phyloP scores from a whole-genome alignment of 1,140 invertebrate species.

The Helicoverpa zea region DNA sequence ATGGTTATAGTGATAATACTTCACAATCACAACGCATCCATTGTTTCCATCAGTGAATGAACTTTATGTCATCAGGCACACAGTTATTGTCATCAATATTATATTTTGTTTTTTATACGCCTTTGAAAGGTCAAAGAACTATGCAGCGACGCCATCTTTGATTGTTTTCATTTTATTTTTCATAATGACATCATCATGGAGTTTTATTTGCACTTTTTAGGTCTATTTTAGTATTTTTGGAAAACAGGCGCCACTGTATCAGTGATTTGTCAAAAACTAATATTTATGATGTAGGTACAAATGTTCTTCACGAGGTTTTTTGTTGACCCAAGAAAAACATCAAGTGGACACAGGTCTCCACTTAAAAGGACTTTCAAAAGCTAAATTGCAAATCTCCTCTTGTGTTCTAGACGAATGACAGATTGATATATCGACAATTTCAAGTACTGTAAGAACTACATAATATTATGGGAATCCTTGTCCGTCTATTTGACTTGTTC shows the following conservation, averaged over 20 bases:
- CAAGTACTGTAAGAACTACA: neutral
- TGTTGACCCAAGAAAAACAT: neutral
- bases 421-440: conserved; percentile 18
- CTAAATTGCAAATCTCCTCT: neutral
- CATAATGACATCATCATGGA: neutral
- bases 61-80: conserved; percentile 55
- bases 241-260: neutral
- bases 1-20: conserved; percentile 66
- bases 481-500: neutral
- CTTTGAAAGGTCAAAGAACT: conserved; percentile 1
- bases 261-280: conserved; percentile 9
- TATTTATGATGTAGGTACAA: neutral
- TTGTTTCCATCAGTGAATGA: conserved; percentile 71
- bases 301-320: neutral
- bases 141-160: neutral
- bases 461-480: neutral
- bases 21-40: conserved; percentile 53
- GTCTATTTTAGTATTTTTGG: neutral
- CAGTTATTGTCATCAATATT: conserved; percentile 32
- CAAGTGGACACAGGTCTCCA: conserved; percentile 16
- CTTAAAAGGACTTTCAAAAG: neutral
- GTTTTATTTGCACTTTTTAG: neutral
- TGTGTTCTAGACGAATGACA: neutral
- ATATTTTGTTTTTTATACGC: conserved; percentile 26
- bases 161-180: neutral